Base-by-base conservation (phyloP, 2,888 invertebrate genomes). In the Eubasilissa splendida region DNA sequence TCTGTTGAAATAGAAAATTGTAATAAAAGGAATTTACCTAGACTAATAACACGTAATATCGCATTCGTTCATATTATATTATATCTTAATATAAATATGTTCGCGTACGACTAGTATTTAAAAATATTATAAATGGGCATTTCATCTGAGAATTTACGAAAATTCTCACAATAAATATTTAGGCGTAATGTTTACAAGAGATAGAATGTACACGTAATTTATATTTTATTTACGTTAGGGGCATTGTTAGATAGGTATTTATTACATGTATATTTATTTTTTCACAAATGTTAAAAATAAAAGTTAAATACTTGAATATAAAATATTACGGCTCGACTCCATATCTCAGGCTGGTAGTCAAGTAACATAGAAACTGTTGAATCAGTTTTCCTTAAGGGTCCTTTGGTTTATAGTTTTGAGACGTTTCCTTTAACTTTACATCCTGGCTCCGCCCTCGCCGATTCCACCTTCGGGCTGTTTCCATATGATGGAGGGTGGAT, bases 401-500 rank as follows among this genome's bases (percentile, higher is more conserved):
- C n/a, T n/a, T 4, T 11, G n/a, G 12, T 58, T 58, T 58, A 58
- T 11, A 58, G 58, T 58, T 58, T 58, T n/a, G 11, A n/a, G 58
- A 42, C 42, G 42, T 22, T 10, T 53, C 70, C 33, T 53, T 14
- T n/a, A 11, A 70, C 53, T 70, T 53, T 70, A 70, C 31, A 22
- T 53, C 53, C 53, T 54, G 53, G 22, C 33, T 53, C 54, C 33
- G n/a, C n/a, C 66, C n/a, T 50, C 66, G 50, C 42, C 12, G 11
- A 66, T 66, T 66, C 66, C 66, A 66, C 66, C 63, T 63, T 63
- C n/a, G 7, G 31, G 33, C n/a, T 50, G 66, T 33, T 12, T 14
- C 9, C 66, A 14, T 53, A 70, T 70, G 70, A 70, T 53, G 70
- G 53, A 70, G 53, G 53, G 70, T 70, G 53, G 22, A 70, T 11